Base-by-base conservation (phyloP, 1,140 invertebrate genomes). In the Arion vulgaris region DNA sequence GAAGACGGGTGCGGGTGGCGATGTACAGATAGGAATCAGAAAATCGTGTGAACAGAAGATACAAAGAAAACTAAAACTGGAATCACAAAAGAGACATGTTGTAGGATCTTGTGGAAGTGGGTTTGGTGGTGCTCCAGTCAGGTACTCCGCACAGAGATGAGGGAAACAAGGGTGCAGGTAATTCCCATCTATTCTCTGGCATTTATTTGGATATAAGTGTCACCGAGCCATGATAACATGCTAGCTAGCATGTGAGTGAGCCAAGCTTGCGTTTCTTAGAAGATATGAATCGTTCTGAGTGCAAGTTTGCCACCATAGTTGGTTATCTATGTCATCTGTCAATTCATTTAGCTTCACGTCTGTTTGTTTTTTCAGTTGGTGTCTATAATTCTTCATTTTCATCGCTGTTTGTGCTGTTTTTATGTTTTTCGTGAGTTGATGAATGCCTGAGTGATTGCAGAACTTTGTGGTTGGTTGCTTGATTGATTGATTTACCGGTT, bases 281-380 rank as follows among this genome's bases (percentile, higher is more conserved):
- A 32, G 7, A 66, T 66, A 28, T 2, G 32, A 66, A 66, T 66
- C 28, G 28, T 66, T 2, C 19, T 9, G 9, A 57, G 53, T 23
- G 26, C 53, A 11, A 5, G 26, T n/a, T 19, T 2, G 26, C 53
- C 53, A 57, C 53, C 53, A 57, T 57, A 4, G 5, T n/a, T 7
- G 32, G 62, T 17, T 32, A 66, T 66, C 62, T 66, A 7, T 32
- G 28, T 34, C n/a, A 66, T 66, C 62, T 66, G 2, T 17, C 5
- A 28, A 57, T 32, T 32, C 62, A 66, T 5, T 23, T 57, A 17
- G 62, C 62, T 32, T 32, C n/a, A n/a, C 32, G 62, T 28, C n/a
- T 66, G 62, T 66, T 66, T 66, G 62, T 66, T 66, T 66, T 66
- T 32, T 66, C 62, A 66, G 62, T 66, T 66, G 62, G n/a, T 66